Evolutionary conservation across 2,888 invertebrate species (phyloP).

Genomic region (Osedax fenrisi): DNA sequence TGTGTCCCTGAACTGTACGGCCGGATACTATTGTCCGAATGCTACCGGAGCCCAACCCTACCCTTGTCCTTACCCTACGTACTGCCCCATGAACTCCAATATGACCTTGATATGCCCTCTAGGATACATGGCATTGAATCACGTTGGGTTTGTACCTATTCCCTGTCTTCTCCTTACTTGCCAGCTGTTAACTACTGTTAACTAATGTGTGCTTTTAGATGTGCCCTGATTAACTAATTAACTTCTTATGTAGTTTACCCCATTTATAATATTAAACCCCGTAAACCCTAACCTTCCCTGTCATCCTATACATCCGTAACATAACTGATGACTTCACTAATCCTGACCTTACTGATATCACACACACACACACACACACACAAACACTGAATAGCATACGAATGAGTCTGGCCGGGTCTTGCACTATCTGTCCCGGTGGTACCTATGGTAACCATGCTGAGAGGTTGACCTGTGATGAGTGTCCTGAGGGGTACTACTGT

Average conservation of each 20-base stretch:
- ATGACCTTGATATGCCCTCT: conserved; percentile 42
- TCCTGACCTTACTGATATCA: no score
- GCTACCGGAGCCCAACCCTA: conserved; percentile 40
- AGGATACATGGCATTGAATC: conserved; percentile 41
- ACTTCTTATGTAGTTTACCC: no score
- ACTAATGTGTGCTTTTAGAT: no score
- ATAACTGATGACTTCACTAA: no score
- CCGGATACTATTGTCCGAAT: conserved; percentile 45
- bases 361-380: background rate
- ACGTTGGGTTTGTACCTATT: conserved; percentile 37
- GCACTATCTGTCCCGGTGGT: conserved; percentile 43
- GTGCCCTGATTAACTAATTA: no score
- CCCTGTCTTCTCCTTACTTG: no score
- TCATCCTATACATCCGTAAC: no score
- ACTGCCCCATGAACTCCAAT: conserved; percentile 45
- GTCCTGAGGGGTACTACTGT: conserved; percentile 48
- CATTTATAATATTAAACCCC: no score
- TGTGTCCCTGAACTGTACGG: conserved; percentile 39
- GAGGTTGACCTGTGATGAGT: conserved; percentile 40
- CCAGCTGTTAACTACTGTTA: no score
- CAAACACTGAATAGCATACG: conserved; percentile 32
- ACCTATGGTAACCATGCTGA: conserved; percentile 44
- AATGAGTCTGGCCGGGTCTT: conserved; percentile 38
- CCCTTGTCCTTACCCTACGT: conserved; percentile 41
- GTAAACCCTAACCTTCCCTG: no score